These are phyloP conservation scores for Momotus momota DNA, from an alignment of 2,797 vertebrate genomes.

Conservation along the genomic window DNA sequence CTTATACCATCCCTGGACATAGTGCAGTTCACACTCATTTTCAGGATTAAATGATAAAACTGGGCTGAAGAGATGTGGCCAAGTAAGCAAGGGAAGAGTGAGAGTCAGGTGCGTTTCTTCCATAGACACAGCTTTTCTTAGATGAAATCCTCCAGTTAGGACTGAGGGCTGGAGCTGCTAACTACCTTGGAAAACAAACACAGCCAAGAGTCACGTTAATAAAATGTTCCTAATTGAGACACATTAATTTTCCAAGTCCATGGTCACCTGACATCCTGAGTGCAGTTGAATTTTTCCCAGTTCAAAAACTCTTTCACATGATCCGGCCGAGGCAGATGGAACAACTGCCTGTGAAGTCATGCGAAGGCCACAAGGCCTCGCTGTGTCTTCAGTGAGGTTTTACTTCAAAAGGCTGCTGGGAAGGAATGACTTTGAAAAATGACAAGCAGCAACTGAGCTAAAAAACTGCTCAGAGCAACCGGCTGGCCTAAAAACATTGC, in stretches of 20 bases:
- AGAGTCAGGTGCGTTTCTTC: not conserved
- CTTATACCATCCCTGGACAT: not conserved
- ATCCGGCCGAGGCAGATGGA: not conserved
- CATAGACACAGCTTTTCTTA: not conserved
- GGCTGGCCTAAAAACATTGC: not conserved
- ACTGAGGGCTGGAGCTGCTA: not conserved
- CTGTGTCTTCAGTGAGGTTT: not conserved
- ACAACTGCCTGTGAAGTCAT: not conserved
- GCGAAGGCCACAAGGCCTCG: not conserved
- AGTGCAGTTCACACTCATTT: not conserved
- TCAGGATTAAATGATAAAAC: not conserved
- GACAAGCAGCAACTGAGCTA: accelerated
- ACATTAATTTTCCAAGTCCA: not conserved
- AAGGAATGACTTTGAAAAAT: not conserved
- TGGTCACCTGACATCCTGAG: not conserved
- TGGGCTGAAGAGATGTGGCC: not conserved
- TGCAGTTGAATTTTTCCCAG: not conserved
- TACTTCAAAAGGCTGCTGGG: not conserved
- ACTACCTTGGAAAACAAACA: not conserved
- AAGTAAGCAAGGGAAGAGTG: not conserved
- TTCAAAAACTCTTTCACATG: not conserved
- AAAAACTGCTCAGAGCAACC: not conserved
- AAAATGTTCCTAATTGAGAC: not conserved
- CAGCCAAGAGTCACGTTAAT: not conserved
- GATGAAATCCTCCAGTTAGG: not conserved